Conservation (phyloP, 2,888 invertebrate species). For the Aleiodes alternator region DNA sequence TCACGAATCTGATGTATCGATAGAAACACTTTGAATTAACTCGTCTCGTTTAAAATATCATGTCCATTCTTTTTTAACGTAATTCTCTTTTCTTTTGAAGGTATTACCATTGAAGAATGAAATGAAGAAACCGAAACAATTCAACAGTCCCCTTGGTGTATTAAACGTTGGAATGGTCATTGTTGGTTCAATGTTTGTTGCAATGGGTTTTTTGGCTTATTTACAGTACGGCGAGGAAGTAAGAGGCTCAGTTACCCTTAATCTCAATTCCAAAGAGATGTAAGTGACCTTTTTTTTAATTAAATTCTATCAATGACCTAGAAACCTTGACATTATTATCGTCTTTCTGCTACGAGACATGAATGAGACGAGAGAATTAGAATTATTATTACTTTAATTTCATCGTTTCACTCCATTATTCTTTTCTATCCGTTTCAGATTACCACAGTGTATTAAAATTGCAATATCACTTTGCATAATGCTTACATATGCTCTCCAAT, state of each 20-base stretch:
- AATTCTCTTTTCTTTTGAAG: constrained; percentile 74
- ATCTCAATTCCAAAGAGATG: constrained; percentile 82
- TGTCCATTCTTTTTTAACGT: too few species aligned
- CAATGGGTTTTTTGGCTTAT: constrained; percentile 92
- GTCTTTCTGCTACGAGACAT: background rate
- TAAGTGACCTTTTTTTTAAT: constrained; percentile 71
- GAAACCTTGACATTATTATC: constrained; percentile 21
- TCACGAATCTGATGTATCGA: too few species aligned
- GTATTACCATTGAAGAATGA: constrained; percentile 95
- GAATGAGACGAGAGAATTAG: constrained; percentile 13
- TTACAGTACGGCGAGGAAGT: constrained; percentile 90
- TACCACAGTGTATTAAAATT: constrained; percentile 89
- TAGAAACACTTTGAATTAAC: too few species aligned
- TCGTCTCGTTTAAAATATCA: too few species aligned
- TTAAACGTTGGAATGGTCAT: constrained; percentile 92
- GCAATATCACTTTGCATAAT: constrained; percentile 91
- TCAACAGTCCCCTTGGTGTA: constrained; percentile 89
- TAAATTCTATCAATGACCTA: constrained; percentile 13
- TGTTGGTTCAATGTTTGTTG: constrained; percentile 86
- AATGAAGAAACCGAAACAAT: constrained; percentile 88
- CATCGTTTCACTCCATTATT: constrained; percentile 39
- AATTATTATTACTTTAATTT: background rate
- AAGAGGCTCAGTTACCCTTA: constrained; percentile 91
- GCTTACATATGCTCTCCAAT: constrained; percentile 94
- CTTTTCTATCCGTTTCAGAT: constrained; percentile 75